A percentile compares a stretch with the other conserved stretches of the same genome.
Evolutionary conservation across 2,113 vertebrate genomes (phyloP).

Genomic region (Chascanopsetta lugubris): DNA sequence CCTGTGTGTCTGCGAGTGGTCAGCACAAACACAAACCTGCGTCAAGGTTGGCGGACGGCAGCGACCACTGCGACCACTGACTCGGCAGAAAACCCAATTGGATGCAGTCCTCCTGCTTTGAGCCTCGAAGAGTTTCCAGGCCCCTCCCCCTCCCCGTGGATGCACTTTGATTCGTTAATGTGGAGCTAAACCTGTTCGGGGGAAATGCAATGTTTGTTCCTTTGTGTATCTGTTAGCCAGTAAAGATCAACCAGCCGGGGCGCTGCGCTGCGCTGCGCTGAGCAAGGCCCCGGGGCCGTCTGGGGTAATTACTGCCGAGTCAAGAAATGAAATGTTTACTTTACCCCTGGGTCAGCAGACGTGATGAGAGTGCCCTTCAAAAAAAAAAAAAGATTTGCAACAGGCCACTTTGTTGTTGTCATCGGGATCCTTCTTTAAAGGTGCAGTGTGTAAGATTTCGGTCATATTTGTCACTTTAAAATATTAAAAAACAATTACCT

Average conservation of each 20-base stretch:
- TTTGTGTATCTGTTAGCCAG: conserved; percentile 64
- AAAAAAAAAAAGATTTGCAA: conserved; percentile 69
- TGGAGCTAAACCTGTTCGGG: conserved; percentile 50
- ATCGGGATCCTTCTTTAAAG: conserved; percentile 60
- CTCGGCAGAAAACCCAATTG: too few relatives aligned
- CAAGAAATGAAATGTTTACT: conserved; percentile 82
- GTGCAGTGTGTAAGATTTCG: too few relatives aligned
- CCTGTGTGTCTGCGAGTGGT: conserved; percentile 50
- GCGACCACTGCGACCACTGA: conserved; percentile 20
- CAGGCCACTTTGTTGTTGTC: conserved; percentile 69
- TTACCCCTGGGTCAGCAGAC: conserved; percentile 72
- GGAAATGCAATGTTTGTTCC: conserved; percentile 58
- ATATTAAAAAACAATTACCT: too few relatives aligned
- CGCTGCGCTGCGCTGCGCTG: conserved; percentile 46
- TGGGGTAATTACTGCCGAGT: conserved; percentile 80
- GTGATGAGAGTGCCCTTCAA: conserved; percentile 60
- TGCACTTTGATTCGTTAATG: conserved; percentile 40
- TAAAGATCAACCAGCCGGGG: conserved; percentile 60
- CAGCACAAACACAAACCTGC: conserved; percentile 35
- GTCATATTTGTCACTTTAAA: too few relatives aligned
- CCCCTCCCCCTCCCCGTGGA: conserved; percentile 32
- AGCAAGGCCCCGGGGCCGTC: conserved; percentile 69
- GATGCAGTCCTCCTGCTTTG: conserved; percentile 29
- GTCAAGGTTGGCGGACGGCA: conserved; percentile 32
- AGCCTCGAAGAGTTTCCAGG: conserved; percentile 55